Conservation (phyloP, 2,113 vertebrate species). For the Antechinus stuartii region DNA sequence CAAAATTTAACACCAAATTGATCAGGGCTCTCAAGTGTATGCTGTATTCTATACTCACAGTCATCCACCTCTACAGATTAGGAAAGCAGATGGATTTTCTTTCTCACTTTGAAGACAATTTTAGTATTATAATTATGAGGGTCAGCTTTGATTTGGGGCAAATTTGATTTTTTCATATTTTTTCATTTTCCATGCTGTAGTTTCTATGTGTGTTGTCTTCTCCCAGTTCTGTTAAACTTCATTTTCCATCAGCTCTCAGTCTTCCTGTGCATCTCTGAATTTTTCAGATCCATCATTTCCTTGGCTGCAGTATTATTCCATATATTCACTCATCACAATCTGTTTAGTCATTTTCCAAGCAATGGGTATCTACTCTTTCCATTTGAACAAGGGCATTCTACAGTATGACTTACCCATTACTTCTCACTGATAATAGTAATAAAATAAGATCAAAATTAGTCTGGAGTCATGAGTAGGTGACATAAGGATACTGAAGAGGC, state of each 20-base stretch:
- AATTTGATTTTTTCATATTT: neutral
- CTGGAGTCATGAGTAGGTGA: neutral
- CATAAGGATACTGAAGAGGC: neutral
- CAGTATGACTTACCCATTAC: neutral
- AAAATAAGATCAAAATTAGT: neutral
- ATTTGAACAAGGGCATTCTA: neutral
- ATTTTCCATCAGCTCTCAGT: neutral
- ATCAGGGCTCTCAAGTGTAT: neutral
- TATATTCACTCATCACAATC: neutral
- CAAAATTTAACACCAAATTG: neutral
- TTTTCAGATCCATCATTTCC: neutral
- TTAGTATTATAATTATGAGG: neutral
- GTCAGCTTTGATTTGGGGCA: neutral
- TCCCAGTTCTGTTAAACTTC: neutral
- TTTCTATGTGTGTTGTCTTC: neutral
- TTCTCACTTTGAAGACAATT: neutral
- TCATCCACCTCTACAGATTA: neutral
- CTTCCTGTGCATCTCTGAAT: neutral
- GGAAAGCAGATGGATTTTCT: neutral
- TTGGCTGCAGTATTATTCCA: neutral
- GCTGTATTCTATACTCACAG: neutral
- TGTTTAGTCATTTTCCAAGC: neutral
- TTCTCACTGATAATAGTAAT: neutral
- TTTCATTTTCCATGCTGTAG: neutral
- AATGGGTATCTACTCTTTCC: neutral